phyloP scores from a whole-genome alignment of 2,113 vertebrate genomes.

The Salvelinus fontinalis region DNA sequence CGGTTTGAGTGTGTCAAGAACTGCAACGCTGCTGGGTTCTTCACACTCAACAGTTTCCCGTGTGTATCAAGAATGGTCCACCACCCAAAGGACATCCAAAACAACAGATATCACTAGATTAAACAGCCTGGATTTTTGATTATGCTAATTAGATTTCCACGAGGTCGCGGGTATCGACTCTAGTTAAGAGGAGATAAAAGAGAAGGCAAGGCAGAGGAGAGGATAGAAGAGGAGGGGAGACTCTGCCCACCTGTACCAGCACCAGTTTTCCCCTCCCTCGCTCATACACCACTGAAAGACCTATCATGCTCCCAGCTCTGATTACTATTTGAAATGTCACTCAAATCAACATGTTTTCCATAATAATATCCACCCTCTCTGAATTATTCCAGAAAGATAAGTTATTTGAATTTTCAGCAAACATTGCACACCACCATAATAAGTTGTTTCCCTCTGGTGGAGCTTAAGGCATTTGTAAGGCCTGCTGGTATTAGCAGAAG shows the following conservation, averaged over 20 bases:
- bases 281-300: neutral
- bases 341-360: neutral
- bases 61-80: too few species aligned
- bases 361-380: neutral
- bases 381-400: neutral
- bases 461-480: neutral
- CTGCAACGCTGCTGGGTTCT: too few species aligned
- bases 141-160: too few species aligned
- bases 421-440: neutral
- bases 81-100: too few species aligned
- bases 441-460: neutral
- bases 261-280: neutral
- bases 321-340: conserved; percentile 7
- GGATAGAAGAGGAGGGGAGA: too few species aligned
- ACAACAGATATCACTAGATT: too few species aligned
- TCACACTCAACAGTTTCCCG: too few species aligned
- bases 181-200: too few species aligned
- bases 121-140: neutral
- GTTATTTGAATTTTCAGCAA: neutral
- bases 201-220: too few species aligned
- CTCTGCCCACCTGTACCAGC: neutral
- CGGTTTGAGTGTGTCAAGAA: too few species aligned
- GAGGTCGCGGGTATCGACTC: too few species aligned
- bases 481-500: conserved; percentile 36
- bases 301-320: neutral